phyloP scores from a whole-genome alignment of 2,797 vertebrate species.

The Limosa lapponica region DNA sequence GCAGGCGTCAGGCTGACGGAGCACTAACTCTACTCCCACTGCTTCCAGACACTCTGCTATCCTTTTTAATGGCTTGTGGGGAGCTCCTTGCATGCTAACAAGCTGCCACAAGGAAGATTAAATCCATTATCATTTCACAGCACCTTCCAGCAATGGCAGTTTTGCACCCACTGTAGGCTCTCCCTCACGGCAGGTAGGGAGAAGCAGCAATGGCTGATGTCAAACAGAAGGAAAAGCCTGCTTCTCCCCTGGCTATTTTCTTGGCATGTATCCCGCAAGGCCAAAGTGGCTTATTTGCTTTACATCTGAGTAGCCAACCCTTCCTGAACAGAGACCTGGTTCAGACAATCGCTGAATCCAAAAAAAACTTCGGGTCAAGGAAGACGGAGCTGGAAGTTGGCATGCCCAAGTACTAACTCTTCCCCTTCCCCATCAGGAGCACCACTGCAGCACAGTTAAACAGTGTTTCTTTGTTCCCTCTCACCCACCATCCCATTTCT shows the following conservation, averaged over 20 bases:
- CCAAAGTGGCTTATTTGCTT: background rate
- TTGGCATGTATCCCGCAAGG: background rate
- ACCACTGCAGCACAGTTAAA: background rate
- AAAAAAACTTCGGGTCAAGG: background rate
- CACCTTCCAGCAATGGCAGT: background rate
- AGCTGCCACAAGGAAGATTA: background rate
- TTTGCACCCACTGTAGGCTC: background rate
- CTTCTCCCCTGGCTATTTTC: background rate
- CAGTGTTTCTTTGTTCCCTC: background rate
- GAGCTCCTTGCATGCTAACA: background rate
- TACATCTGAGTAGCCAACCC: background rate
- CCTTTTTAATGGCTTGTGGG: background rate
- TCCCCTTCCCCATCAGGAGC: background rate
- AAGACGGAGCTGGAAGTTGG: background rate
- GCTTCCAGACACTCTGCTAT: background rate
- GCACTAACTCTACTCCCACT: background rate
- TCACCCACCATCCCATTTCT: background rate
- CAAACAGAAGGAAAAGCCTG: background rate
- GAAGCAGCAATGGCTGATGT: background rate
- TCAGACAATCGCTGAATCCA: background rate
- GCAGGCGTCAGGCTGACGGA: rapidly evolving
- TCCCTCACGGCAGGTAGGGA: background rate
- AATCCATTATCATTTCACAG: background rate
- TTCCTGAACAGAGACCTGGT: background rate
- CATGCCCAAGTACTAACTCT: background rate